Base-by-base conservation (phyloP, 2,797 vertebrate species). In the Synaphobranchus kaupii region DNA sequence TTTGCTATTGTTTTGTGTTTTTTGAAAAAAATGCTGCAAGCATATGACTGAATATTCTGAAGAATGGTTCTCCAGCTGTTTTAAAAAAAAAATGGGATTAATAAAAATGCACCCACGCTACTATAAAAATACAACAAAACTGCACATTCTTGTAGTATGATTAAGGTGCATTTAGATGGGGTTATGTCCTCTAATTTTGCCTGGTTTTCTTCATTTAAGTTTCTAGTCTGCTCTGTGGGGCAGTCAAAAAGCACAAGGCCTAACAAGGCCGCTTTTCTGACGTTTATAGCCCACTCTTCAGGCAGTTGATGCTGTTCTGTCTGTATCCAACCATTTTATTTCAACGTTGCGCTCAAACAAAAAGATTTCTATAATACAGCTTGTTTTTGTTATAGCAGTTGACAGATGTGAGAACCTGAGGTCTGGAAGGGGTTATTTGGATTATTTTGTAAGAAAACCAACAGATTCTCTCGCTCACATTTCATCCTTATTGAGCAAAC, bases 291-390 rank as follows among this genome's bases (percentile, higher is more conserved):
- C 44, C 0, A 25, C 76, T 80, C 71, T 52, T 20, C 52, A 50
- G 68, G 34, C 48, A 31, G 68, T 28, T 87, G 68, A 78, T 60
- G 71, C 31, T 9, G 4, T 44, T 22, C 82, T 87, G 83, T 85
- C 83, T 39, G 63, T 28, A 6, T 85, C 71, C 66, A 56, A 34
- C 71, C 4, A 44, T 80, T 85, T 63, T 60, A 78, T 34, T 47
- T 7, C 52, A 17, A 12, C 66, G 3, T 44, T 1, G 50, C 31
- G 50, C 52, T 80, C 39, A 13, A 81, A 22, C 56, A 60, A n/a
- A 56, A 20, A 81, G 86, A 22, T 39, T 39, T 22, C 56, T 78
- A 4, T 66, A 25, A n/a, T 47, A 52, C 50, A 44, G 73, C 60
- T 80, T 80, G 58, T 86, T 83, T 87, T 4, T 71, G 54, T 68